These are phyloP conservation scores for Mythimna vitellina DNA, from an alignment of 2,888 invertebrate genomes.

Conservation along the genomic window DNA sequence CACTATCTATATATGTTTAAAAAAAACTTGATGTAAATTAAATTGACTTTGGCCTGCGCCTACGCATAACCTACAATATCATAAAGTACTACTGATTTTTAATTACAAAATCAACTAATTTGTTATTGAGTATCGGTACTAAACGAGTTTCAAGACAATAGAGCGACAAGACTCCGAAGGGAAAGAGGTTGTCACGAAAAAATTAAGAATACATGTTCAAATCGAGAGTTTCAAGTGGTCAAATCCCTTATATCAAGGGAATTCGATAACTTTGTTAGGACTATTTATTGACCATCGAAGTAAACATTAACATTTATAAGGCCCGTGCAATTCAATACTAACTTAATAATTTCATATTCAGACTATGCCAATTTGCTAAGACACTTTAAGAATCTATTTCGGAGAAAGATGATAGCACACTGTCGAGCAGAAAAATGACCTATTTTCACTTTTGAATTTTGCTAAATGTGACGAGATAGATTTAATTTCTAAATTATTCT, in stretches of 20 bases:
- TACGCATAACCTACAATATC: constrained; percentile 14
- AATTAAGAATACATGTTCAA: not conserved
- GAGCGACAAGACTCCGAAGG: not conserved
- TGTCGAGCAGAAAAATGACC: constrained; percentile 48
- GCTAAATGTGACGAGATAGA: not conserved
- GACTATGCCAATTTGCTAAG: constrained; percentile 65
- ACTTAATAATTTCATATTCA: constrained; percentile 54
- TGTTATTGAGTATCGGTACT: not conserved
- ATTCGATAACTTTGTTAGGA: constrained; percentile 4
- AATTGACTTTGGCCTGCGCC: constrained; percentile 16
- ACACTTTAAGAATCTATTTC: constrained; percentile 65
- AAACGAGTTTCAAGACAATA: not conserved
- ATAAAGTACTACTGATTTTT: not conserved
- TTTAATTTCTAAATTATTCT: constrained; percentile 9
- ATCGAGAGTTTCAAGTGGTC: not conserved
- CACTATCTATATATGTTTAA: not conserved
- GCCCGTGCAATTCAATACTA: constrained; percentile 62
- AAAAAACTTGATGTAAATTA: not conserved
- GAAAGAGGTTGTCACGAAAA: not conserved
- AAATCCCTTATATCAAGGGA: constrained; percentile 2
- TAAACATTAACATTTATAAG: constrained; percentile 66
- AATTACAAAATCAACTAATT: not conserved
- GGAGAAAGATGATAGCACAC: constrained; percentile 55
- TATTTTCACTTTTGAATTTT: not conserved
- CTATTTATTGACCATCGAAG: constrained; percentile 33